Base-by-base conservation (phyloP, 2,113 vertebrate species). In the Probosciger aterrimus region DNA sequence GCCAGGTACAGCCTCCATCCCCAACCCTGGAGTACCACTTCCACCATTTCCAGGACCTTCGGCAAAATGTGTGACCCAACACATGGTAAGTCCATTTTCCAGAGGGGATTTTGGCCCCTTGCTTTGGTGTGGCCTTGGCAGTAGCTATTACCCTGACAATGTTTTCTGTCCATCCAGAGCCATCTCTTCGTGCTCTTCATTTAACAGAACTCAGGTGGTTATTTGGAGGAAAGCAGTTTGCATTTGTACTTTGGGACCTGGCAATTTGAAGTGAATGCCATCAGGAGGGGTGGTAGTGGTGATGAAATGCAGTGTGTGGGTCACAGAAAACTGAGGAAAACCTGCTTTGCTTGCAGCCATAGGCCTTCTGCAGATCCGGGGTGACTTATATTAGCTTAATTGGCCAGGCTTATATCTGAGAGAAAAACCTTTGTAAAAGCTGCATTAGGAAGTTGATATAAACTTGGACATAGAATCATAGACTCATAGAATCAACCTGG, bases 201-300 rank as follows among this genome's bases (percentile, higher is more conserved):
- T 44, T 25, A 47, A 23, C 15, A 39, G 20, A 71, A 52, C 44
- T 31, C 75, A 33, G 31, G 50, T 27, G 33, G 17, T 52, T 43
- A 14, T 52, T 59, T 19, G n/a, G 55, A 37, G 74, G 78, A 57
- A 82, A n/a, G 37, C 3, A 2, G 19, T 14, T 75, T 33, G 18
- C 35, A 12, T 69, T 37, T 68, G 6, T 49, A 44, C 52, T n/a
- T 50, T 0, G 0, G 4, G 23, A 44, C 24, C 11, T 4, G 33
- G 4, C 22, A 50, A 28, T 22, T 65, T 59, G 63, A 86, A 81
- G 30, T 3, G 4, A 69, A 18, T 60, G 44, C 20, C 44, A 35
- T 27, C 47, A 69, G 47, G 47, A 80, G 7, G 10, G 44, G 17
- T 52, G 39, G 18, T 7, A 31, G n/a, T 7, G 11, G 27, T 0